phyloP scores from a whole-genome alignment of 2,888 invertebrate genomes.

The Dasypogon diadema region DNA sequence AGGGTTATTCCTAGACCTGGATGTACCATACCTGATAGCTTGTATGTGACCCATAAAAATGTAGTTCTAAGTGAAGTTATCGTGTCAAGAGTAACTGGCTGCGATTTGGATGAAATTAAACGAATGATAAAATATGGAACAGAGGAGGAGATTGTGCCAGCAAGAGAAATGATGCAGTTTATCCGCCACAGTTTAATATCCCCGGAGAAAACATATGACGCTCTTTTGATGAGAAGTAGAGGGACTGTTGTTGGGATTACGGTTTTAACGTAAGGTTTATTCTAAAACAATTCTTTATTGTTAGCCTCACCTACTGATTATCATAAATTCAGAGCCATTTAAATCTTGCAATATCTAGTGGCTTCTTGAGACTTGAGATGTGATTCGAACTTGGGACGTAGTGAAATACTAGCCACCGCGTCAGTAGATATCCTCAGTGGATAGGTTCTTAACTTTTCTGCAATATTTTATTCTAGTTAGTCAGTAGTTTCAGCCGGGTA shows the following conservation, averaged over 20 bases:
- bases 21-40: conserved; percentile 22
- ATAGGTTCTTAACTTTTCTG: no score
- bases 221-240: conserved; percentile 29
- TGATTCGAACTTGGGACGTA: no score
- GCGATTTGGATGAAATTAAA: conserved; percentile 32
- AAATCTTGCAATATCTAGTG: no score
- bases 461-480: no score
- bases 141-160: conserved; percentile 23
- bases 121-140: conserved; percentile 24
- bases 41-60: conserved; percentile 50
- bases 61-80: background rate
- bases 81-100: background rate
- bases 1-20: conserved; percentile 40
- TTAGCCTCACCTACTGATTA: no score
- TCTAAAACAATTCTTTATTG: no score
- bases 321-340: no score
- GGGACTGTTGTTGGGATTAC: conserved; percentile 52
- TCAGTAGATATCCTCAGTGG: no score
- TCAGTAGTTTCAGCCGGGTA: no score
- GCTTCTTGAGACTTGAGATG: no score
- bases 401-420: no score
- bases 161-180: conserved; percentile 20
- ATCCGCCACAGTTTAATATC: conserved; percentile 22
- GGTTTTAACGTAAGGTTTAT: conserved; percentile 53
- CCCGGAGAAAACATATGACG: conserved; percentile 14